A percentile compares a stretch with the other conserved stretches of the same genome.
phyloP scores from a whole-genome alignment of 2,888 invertebrate species.

The Microchrysa polita region DNA sequence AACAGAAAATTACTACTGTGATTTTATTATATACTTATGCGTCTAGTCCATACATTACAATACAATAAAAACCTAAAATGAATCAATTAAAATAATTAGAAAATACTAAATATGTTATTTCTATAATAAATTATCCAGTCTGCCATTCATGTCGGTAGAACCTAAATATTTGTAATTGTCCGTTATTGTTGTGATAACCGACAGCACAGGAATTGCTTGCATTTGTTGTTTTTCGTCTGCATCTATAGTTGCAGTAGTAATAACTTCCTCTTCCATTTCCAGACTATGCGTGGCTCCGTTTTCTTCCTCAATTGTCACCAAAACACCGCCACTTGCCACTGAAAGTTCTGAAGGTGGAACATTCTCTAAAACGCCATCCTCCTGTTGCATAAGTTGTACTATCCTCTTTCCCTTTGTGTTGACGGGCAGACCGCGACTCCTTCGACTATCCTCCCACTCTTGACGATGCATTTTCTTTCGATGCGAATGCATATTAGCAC shows the following conservation, averaged over 20 bases:
- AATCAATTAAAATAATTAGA: not conserved
- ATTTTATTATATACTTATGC: slow-evolving; percentile 30
- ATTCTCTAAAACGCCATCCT: not conserved
- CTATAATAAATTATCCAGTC: slow-evolving; percentile 38
- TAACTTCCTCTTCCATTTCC: too few species aligned
- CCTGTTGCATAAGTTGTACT: slow-evolving; percentile 7
- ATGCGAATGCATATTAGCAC: slow-evolving; percentile 48
- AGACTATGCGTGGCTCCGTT: not conserved
- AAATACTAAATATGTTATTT: not conserved
- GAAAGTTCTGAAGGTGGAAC: too few species aligned
- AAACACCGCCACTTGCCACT: too few species aligned
- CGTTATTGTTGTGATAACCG: not conserved
- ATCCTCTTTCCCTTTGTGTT: slow-evolving; percentile 27
- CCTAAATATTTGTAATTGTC: slow-evolving; percentile 22
- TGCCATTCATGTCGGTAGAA: slow-evolving; percentile 17
- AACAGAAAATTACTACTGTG: not conserved
- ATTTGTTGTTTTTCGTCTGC: not conserved
- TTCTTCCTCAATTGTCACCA: not conserved
- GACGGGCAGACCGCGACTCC: slow-evolving; percentile 34
- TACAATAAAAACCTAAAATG: slow-evolving; percentile 39
- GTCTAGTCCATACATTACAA: slow-evolving; percentile 7
- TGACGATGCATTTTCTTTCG: slow-evolving; percentile 47
- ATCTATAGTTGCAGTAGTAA: too few species aligned
- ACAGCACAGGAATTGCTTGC: not conserved
- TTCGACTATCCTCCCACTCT: slow-evolving; percentile 42